A percentile compares a stretch with the other conserved stretches of the same genome.
Conservation (phyloP, 2,888 invertebrate genomes). For the Andrena hattorfiana region DNA sequence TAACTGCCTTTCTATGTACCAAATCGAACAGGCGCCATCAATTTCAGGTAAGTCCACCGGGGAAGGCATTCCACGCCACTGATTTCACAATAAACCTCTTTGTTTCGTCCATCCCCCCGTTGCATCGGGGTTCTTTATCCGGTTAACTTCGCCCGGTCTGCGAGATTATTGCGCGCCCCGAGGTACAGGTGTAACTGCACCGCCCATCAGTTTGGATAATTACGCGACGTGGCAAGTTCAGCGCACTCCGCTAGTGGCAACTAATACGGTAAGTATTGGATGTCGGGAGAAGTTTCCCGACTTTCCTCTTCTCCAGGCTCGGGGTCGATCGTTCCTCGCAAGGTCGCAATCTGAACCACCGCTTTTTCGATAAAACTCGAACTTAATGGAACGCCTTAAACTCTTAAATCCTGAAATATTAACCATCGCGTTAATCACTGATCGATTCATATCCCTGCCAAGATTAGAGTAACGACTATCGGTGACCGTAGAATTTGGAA, state of each 20-base stretch:
- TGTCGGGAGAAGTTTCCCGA: not conserved
- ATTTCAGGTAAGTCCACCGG: constrained; percentile 59
- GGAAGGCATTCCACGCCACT: constrained; percentile 37
- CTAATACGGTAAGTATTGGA: constrained; percentile 15
- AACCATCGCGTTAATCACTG: too few relatives aligned
- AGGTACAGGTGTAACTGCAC: constrained; percentile 44
- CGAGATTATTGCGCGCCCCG: constrained; percentile 17
- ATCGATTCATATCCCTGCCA: too few relatives aligned
- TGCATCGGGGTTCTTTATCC: constrained; percentile 4
- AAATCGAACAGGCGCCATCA: constrained; percentile 64
- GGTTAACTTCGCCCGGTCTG: not conserved
- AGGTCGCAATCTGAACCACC: not conserved
- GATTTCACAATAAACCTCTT: constrained; percentile 63
- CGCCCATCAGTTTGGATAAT: constrained; percentile 44
- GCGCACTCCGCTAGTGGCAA: constrained; percentile 19
- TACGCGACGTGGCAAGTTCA: constrained; percentile 35
- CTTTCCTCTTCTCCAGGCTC: not conserved
- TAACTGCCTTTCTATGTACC: constrained; percentile 63
- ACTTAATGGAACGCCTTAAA: too few relatives aligned
- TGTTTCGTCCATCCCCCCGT: constrained; percentile 26
- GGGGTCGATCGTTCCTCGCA: not conserved
- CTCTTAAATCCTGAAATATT: too few relatives aligned
- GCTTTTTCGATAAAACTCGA: not conserved
- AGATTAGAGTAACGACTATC: too few relatives aligned
- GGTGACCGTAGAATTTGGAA: too few relatives aligned